A percentile compares a stretch with the other conserved stretches of the same genome.
Evolutionary conservation across 2,888 invertebrate genomes (phyloP).

Genomic region (Drosophila pseudotalamancana): DNA sequence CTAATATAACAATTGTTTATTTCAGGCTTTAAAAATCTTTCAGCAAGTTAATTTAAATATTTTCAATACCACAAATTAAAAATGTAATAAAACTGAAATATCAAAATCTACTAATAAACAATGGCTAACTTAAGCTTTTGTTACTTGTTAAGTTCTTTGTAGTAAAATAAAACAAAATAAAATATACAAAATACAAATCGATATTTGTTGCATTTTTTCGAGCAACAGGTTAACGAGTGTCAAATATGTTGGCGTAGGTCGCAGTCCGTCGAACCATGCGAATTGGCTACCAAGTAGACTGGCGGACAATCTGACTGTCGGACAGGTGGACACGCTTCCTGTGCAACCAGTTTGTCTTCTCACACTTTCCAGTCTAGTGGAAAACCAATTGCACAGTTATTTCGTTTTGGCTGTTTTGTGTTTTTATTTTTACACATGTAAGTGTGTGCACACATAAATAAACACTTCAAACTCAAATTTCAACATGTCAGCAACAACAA

Average conservation of each 20-base stretch:
- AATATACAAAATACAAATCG: background rate
- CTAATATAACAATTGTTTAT: no score
- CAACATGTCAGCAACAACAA: slow-evolving; percentile 42
- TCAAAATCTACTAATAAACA: no score
- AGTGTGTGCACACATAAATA: slow-evolving; percentile 25
- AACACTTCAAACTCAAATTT: slow-evolving; percentile 46
- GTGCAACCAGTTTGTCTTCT: slow-evolving; percentile 63
- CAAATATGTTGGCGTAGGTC: slow-evolving; percentile 71
- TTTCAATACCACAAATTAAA: no score
- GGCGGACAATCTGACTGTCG: slow-evolving; percentile 12
- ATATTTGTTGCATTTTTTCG: slow-evolving; percentile 14
- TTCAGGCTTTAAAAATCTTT: no score
- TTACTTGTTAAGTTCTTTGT: no score
- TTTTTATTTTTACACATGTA: slow-evolving; percentile 20
- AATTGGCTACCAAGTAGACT: slow-evolving; percentile 64
- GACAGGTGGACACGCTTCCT: slow-evolving; percentile 65
- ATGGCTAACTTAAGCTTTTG: no score
- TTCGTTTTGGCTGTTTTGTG: slow-evolving; percentile 14
- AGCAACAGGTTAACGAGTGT: slow-evolving; percentile 53
- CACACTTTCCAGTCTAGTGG: slow-evolving; percentile 42
- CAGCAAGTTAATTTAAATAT: no score
- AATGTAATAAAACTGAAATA: no score
- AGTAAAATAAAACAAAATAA: no score
- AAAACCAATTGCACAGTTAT: slow-evolving; percentile 26
- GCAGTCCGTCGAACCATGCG: slow-evolving; percentile 68